Base-by-base conservation (phyloP, 2,888 invertebrate species). In the Polietes domitor region DNA sequence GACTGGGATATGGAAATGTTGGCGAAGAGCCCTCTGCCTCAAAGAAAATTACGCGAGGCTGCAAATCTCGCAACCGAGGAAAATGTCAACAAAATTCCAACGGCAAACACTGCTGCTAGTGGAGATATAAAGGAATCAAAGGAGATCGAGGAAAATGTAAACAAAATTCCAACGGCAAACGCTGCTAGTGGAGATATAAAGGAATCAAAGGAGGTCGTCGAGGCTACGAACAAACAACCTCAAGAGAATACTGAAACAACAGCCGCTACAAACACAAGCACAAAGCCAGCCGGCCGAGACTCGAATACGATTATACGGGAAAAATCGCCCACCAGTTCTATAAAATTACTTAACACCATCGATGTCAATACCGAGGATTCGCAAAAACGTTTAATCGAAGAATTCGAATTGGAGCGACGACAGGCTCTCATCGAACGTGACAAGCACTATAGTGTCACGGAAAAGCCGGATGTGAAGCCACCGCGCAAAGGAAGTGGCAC, bases 401-500 rank as follows among this genome's bases (percentile, higher is more conserved):
- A 91, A 72, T 88, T 91, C n/a, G 92, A 92, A 80, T 85, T 86
- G 24, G 91, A 92, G 83, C 88, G 92, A 2, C 88, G 91, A 10
- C 89, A 88, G 65, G 90, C 90, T 0, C 85, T 92, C 3, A 88
- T 90, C 41, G 89, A 89, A 79, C 90, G 92, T 0, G 92, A 92
- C 73, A 89, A 90, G 81, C 87, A 86, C 28, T 92, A 91, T 76
- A 87, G 88, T 72, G 88, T 87, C 86, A 87, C 71, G 87, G 86
- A 32, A 81, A 87, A 32, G 86, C 86, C 2, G 71, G 86, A 47
- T 80, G 87, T 12, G 80, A 88, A n/a, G 85, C 83, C 47, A 82
- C 87, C 80, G 15, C 75, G 86, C 0, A 85, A 86, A 19, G 87
- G 87, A 1, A 88, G 87, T 74, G 87, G 86, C 72, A 88, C 87